Evolutionary conservation across 1,140 invertebrate genomes (phyloP), one percentile per base, ranked within the genome.

Genomic region (Samia ricini): DNA sequence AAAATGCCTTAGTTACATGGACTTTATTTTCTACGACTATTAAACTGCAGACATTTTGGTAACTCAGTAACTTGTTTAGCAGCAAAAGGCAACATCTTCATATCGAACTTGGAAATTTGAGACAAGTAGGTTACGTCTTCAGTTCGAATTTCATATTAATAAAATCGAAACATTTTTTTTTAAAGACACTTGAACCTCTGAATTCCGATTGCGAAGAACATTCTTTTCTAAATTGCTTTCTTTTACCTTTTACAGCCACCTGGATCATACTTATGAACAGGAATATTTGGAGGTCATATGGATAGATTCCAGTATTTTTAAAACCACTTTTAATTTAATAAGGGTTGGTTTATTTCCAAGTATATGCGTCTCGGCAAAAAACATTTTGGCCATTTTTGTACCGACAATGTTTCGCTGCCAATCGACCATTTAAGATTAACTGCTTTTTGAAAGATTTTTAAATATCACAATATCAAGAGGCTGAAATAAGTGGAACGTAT

Each of bases 391-490:
- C 23, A 59, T 23, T 59, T 48, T 59, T n/a, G 23, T 60, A 8
- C 71, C 71, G 18, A 67, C 52, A 59, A 74, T 68, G 8, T 56
- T 18, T 55, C 72, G 54, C 51, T 77, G 72, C 72, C 75, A 77
- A 54, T 72, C 58, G 2, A 75, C 62, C 1, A 74, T 23, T 36
- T 64, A n/a, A 48, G 36, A 10, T 33, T 78, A 77, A n/a, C 5
- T 42, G 23, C 57, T n/a, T 52, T 69, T 83, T 83, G 56, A 80
- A 71, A n/a, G 76, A 65, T 63, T 73, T 79, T n/a, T n/a, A n/a
- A n/a, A n/a, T n/a, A n/a, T n/a, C n/a, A n/a, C n/a, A n/a, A 26
- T 26, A 26, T 26, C 26, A 26, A 26, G 26, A 26, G 26, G 26
- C 8, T 3, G 26, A 26, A 26, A 26, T 26, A 26, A 26, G 26